Evolutionary conservation across 2,888 invertebrate genomes (phyloP), one percentile per base, ranked within the genome.

Genomic region (Cotesia congregata): DNA sequence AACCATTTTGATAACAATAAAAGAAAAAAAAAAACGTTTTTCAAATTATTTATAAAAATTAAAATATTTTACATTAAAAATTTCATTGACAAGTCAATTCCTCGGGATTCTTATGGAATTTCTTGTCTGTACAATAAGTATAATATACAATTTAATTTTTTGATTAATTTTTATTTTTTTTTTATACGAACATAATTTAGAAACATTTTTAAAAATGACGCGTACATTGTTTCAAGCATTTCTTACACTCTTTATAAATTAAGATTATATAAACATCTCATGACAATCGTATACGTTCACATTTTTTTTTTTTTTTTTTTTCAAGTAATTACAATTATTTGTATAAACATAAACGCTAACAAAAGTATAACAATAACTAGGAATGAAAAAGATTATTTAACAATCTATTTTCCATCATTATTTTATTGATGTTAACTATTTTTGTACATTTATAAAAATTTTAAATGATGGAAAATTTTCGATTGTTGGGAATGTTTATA

Each of bases 1-100:
- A 88, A 88, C 87, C 88, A 86, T 87, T 86, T 88, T 87, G 85
- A 87, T 87, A 88, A 88, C 86, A 86, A 88, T 87, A 87, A 83
- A 87, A 88, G 86, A 87, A 86, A 77, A 74, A 87, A 86, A 84
- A 82, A 83, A 6, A 9, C n/a, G 5, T 60, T 9, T n/a, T 15
- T 30, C 12, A 9, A 39, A 38, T 5, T 38, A 67, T 50, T 50
- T 9, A 50, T 50, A 50, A 30, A 30, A 50, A 50, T 50, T 50
- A 9, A 7, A 50, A 50, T 3, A 12, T 50, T 50, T 50, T 30
- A 30, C 50, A 9, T 50, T 50, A 50, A 50, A 50, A 12, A 12
- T 12, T 50, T 12, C 7, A 50, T 50, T 50, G 50, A 50, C 50
- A 50, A 50, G 50, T 50, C 3, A 50, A 9, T 9, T 50, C 12